Evolutionary conservation across 2,797 vertebrate genomes (phyloP).

Genomic region (Jordanella pulchra): DNA sequence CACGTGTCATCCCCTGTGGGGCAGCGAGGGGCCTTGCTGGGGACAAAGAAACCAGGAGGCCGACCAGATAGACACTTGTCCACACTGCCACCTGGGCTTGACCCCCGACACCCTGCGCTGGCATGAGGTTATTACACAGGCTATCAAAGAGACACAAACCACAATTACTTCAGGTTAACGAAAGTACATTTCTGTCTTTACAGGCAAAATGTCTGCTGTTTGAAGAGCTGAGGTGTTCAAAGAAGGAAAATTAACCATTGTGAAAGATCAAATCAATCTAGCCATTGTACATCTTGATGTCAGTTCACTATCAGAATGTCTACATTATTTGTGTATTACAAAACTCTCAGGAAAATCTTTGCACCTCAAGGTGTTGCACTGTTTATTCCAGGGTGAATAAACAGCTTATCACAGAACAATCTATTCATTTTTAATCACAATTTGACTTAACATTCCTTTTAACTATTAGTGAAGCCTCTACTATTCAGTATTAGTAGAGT

Average conservation of each 20-base stretch:
- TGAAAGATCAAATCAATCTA: conserved; percentile 1
- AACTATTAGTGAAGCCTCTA: not conserved
- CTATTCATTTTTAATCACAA: conserved; percentile 4
- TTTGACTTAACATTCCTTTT: not conserved
- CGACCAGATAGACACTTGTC: conserved; percentile 71
- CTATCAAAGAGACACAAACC: conserved; percentile 15
- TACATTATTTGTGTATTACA: not conserved
- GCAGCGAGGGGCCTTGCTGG: conserved; percentile 73
- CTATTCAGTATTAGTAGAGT: not conserved
- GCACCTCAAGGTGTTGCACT: not conserved
- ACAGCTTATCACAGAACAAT: conserved; percentile 17
- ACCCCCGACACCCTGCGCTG: conserved; percentile 76
- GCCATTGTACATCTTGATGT: too few relatives aligned
- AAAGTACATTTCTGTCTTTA: conserved; percentile 39
- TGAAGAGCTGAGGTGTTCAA: conserved; percentile 65
- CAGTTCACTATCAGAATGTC: not conserved
- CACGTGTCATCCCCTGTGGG: conserved; percentile 78
- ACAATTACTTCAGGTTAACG: conserved; percentile 6
- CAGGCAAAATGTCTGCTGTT: conserved; percentile 83
- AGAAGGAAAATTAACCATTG: conserved; percentile 46
- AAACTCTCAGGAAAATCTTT: conserved; percentile 37
- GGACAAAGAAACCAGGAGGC: conserved; percentile 59
- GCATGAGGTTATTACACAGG: conserved; percentile 73
- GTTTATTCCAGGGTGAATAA: conserved; percentile 12
- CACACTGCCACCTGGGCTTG: conserved; percentile 79